Conservation (phyloP, 2,113 vertebrate species). For the Mixornis gularis region DNA sequence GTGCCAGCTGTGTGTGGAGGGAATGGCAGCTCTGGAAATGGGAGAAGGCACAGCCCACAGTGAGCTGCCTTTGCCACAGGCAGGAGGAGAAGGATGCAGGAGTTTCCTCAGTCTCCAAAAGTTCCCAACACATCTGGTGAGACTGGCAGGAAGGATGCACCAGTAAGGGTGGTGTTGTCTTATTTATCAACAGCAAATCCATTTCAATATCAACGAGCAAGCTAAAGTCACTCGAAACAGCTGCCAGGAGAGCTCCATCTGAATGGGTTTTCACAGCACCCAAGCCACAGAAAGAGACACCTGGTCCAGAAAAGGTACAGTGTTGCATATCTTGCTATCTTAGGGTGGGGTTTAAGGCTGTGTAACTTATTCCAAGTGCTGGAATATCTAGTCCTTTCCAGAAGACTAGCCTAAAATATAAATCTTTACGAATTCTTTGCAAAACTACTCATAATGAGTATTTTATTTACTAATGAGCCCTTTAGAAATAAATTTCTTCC, state of each 20-base stretch:
- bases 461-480: constrained; percentile 17
- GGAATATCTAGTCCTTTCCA: background rate
- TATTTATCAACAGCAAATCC: background rate
- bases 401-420: background rate
- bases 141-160: background rate
- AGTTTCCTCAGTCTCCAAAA: background rate
- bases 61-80: background rate
- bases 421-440: background rate
- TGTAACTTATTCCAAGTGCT: background rate
- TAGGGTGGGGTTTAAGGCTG: background rate
- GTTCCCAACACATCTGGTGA: background rate
- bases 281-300: background rate
- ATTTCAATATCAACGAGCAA: background rate
- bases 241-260: background rate
- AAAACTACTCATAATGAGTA: background rate
- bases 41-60: background rate
- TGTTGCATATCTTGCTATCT: background rate
- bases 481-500: background rate
- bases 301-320: background rate
- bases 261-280: background rate
- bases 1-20: background rate
- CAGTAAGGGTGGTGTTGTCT: background rate
- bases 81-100: background rate
- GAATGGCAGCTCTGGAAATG: background rate
- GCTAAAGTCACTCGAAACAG: background rate